Evolutionary conservation across 2,888 invertebrate genomes (phyloP).

Genomic region (Apamea anceps): DNA sequence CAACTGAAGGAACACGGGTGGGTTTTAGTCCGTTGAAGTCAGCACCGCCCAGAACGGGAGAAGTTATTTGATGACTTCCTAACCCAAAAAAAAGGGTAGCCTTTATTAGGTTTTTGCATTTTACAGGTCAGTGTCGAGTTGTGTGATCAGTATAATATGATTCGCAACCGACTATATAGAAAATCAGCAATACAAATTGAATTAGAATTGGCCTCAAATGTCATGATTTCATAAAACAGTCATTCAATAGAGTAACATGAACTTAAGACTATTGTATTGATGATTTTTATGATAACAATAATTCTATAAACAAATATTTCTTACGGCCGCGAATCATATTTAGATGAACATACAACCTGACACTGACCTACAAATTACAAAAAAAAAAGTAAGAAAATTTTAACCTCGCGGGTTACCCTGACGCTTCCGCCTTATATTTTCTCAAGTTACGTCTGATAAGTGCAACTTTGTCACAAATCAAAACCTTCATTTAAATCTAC

Average conservation of each 20-base stretch:
- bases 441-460: background rate
- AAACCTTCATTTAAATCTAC: background rate
- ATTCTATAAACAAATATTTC: background rate
- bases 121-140: background rate
- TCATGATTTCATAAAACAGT: background rate
- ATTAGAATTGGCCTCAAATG: background rate
- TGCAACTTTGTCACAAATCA: conserved; percentile 7
- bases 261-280: background rate
- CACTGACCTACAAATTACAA: background rate
- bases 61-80: too few species aligned
- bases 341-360: background rate
- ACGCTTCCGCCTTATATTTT: background rate
- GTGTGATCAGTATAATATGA: background rate
- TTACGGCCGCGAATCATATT: too few species aligned
- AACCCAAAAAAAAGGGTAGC: background rate
- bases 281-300: background rate
- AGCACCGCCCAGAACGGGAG: too few species aligned
- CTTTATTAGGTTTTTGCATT: background rate
- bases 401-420: background rate
- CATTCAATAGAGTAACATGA: background rate
- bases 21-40: too few species aligned
- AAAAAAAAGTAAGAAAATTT: background rate
- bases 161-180: background rate
- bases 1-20: too few species aligned
- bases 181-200: background rate